Base-by-base conservation (phyloP, 2,888 invertebrate species). In the Cylindroiulus punctatus region DNA sequence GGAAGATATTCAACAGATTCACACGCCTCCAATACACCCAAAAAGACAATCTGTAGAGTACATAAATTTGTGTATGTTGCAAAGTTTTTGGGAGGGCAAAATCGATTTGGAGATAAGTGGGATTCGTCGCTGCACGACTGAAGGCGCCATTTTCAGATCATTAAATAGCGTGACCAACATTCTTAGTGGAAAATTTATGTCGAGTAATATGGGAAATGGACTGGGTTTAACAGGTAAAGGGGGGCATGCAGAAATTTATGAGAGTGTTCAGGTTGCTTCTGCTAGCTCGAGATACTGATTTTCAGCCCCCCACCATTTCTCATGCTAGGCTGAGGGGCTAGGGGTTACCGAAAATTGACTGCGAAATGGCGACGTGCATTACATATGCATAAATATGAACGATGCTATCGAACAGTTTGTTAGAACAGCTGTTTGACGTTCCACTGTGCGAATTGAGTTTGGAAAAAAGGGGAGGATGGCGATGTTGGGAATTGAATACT, bases 361-460 rank as follows among this genome's bases (percentile, higher is more conserved):
- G 76, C 76, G 30, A 76, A 76, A 76, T 76, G 76, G 76, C 76
- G 4, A 12, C 76, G 14, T 76, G 30, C 76, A 76, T 76, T 76
- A 76, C 76, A 76, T 76, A 76, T 83, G 83, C 83, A 83, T 83
- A 83, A 83, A 83, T 83, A 44, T 40, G 83, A 83, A 76, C 76
- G 83, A 83, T 83, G 83, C 22, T 83, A 83, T 83, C 83, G 83
- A 83, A 83, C 44, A 83, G 36, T 83, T 83, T 83, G 83, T 83
- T 83, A 44, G 83, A 83, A 83, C 83, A 83, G 83, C 83, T 83
- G 83, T 83, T 83, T 40, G 83, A 22, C 83, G 26, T 76, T 76
- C 10, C 30, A 76, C 52, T 52, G 19, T 52, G 52, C 76, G 26
- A 65, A 76, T 76, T 76, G 76, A 76, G 76, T 76, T 76, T 76